Conservation (phyloP, 2,113 vertebrate species). For the Apus apus region DNA sequence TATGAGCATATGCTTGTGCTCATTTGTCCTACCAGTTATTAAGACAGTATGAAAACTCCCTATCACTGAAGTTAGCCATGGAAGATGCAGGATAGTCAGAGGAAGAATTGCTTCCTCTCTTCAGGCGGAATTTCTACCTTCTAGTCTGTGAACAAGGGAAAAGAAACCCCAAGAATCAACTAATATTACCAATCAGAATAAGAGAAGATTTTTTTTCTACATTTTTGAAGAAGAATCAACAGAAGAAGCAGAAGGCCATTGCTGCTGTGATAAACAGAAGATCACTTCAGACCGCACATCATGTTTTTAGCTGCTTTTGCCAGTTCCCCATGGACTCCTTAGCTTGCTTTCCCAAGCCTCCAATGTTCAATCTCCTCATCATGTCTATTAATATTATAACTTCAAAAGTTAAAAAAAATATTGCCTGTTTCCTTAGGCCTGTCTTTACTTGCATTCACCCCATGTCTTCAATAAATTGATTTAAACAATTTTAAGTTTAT, state of each 20-base stretch:
- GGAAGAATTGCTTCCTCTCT: background rate
- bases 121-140: background rate
- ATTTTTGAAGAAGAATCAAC: background rate
- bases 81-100: background rate
- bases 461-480: background rate
- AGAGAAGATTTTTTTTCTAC: background rate
- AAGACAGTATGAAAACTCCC: background rate
- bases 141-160: background rate
- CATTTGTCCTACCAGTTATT: background rate
- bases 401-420: background rate
- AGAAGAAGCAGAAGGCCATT: background rate
- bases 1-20: background rate
- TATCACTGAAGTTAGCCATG: background rate
- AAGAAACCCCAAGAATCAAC: background rate
- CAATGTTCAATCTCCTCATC: background rate
- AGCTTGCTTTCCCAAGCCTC: background rate
- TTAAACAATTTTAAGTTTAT: background rate
- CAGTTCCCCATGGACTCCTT: background rate
- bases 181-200: rapidly evolving
- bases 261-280: background rate
- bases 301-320: background rate
- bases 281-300: background rate
- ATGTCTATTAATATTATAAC: background rate
- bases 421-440: background rate
- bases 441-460: background rate